Evolutionary conservation across 2,113 vertebrate genomes (phyloP), one percentile per base, ranked within the genome.

Genomic region (Typhlomys cinereus): DNA sequence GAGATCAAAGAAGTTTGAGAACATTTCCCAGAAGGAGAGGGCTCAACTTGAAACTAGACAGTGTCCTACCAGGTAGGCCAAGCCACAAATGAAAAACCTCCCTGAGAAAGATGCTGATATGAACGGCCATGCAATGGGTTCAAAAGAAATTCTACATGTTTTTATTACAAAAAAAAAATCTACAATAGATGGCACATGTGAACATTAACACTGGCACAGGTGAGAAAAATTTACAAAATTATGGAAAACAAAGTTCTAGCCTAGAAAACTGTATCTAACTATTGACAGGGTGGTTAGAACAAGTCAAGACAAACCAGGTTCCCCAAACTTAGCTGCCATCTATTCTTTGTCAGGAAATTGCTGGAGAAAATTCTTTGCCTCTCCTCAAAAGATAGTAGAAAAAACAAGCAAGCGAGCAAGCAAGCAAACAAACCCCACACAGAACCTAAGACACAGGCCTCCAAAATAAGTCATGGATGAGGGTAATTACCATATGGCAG

Each of bases 191-290:
- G 36, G 57, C 75, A 78, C 54, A 79, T 59, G 13, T 64, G 11
- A 91, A 84, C 29, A 76, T 80, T 85, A 83, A 75, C 78, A 82
- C 25, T 69, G 20, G 17, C 48, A 85, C 88, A 89, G 67, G 83
- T 61, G 87, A 76, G 6, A 66, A 27, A 13, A 86, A 20, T 89
- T 96, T 75, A 61, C 80, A 69, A 91, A 91, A 94, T 83, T 73
- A 52, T 74, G 36, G 83, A 78, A 61, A 69, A 85, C 62, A 75
- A 81, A 87, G 31, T 75, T 91, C 41, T 8, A 71, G 48, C 23
- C 71, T 78, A 90, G 39, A 85, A 90, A 66, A 62, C 21, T 73
- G 0, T 66, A 54, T 83, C 62, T 86, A 50, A 90, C 31, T 79
- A 79, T 14, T 59, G 15, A 79, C 29, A 69, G 44, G 25, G 44